These are phyloP conservation scores for Crossoptilon crossoptilon DNA, from an alignment of 2,797 vertebrate genomes.

Conservation along the genomic window DNA sequence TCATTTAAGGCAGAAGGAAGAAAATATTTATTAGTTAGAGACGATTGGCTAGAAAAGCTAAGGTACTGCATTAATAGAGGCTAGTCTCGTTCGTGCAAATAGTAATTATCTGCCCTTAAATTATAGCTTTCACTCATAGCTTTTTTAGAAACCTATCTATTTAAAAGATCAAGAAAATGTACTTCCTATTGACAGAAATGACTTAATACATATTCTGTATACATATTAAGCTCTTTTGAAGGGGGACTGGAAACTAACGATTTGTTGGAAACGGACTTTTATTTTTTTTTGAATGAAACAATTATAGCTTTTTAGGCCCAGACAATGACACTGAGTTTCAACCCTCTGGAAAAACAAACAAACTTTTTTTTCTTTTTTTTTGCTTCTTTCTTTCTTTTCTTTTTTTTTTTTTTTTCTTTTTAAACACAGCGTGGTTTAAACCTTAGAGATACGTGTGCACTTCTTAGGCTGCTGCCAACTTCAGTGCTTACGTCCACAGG, in stretches of 20 bases:
- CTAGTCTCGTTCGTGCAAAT: slow-evolving; percentile 40
- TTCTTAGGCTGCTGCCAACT: neutral
- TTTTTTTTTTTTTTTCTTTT: neutral
- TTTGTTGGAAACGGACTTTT: slow-evolving; percentile 12
- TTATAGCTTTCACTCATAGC: neutral
- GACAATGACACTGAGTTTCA: neutral
- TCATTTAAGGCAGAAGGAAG: neutral
- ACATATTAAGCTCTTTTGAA: neutral
- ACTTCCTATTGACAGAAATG: neutral
- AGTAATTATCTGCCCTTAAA: slow-evolving; percentile 47
- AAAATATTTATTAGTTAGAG: slow-evolving; percentile 24
- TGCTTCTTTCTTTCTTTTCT: too few species aligned
- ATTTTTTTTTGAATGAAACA: neutral
- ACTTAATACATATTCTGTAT: slow-evolving; percentile 33
- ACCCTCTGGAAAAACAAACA: neutral
- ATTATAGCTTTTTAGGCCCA: neutral
- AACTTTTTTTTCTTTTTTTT: neutral
- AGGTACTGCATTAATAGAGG: slow-evolving; percentile 20
- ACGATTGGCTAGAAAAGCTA: neutral
- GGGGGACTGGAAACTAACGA: neutral
- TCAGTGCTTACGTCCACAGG: fast-evolving
- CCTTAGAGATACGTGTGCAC: neutral
- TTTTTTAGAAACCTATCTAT: slow-evolving; percentile 33
- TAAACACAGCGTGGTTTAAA: neutral
- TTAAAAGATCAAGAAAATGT: slow-evolving; percentile 47